phyloP scores from a whole-genome alignment of 53 echinoderm and acorn worm species.

The Astropecten irregularis region DNA sequence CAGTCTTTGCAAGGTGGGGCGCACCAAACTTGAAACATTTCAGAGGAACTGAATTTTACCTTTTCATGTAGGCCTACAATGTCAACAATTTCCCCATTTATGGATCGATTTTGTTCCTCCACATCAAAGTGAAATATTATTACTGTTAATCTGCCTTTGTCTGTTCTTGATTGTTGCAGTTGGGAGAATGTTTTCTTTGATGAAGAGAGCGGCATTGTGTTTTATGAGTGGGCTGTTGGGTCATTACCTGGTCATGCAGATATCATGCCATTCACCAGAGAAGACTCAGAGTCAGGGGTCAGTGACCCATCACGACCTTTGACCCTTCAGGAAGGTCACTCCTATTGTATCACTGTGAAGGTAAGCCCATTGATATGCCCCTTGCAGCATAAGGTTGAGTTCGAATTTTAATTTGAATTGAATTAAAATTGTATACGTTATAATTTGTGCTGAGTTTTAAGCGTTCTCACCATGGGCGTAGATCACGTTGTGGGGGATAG shows the following conservation, averaged over 20 bases:
- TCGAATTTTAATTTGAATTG: not conserved
- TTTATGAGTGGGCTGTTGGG: slow-evolving; percentile 52
- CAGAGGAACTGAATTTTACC: not conserved
- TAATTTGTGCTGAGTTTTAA: slow-evolving; percentile 12
- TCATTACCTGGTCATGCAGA: slow-evolving; percentile 45
- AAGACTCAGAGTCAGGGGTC: not conserved
- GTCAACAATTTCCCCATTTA: not conserved
- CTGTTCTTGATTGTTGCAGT: not conserved
- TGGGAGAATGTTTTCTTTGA: slow-evolving; percentile 30
- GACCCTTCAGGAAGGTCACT: slow-evolving; percentile 41
- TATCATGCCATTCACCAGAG: slow-evolving; percentile 40
- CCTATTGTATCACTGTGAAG: slow-evolving; percentile 46
- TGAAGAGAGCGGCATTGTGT: slow-evolving; percentile 18
- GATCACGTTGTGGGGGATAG: not conserved
- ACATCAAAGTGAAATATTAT: not conserved
- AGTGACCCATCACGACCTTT: slow-evolving; percentile 20
- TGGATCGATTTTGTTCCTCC: not conserved
- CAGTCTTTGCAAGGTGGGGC: not conserved
- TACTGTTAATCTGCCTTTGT: not conserved
- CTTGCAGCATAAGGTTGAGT: no score
- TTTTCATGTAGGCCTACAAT: no score
- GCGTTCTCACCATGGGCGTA: no score
- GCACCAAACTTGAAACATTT: not conserved
- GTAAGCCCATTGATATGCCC: not conserved
- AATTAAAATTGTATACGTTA: no score